Evolutionary conservation across 2,888 invertebrate genomes (phyloP).

Genomic region (Cynaeus angustus): DNA sequence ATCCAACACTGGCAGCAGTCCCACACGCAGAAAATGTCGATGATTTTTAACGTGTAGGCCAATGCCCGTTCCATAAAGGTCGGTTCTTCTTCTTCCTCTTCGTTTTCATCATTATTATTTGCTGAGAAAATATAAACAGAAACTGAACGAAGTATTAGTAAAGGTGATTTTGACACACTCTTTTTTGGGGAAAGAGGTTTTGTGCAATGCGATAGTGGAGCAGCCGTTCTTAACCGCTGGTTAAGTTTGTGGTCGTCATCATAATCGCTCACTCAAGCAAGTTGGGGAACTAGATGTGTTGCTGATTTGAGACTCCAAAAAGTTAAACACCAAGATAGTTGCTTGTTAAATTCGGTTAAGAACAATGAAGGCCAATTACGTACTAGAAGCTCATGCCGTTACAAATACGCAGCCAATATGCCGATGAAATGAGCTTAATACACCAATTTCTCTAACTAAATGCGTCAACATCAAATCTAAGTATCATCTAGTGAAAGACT

Average conservation of each 20-base stretch:
- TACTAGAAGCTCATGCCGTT: constrained; percentile 58
- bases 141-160: constrained; percentile 88
- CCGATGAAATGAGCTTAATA: constrained; percentile 31
- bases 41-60: constrained; percentile 83
- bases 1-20: constrained; percentile 96
- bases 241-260: constrained; percentile 61
- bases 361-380: constrained; percentile 50
- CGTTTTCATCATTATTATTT: constrained; percentile 82
- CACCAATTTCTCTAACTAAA: constrained; percentile 35
- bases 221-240: constrained; percentile 68
- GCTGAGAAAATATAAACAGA: constrained; percentile 98
- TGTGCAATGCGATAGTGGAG: constrained; percentile 67
- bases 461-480: constrained; percentile 34
- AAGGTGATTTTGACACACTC: constrained; percentile 74
- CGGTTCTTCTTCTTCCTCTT: constrained; percentile 85
- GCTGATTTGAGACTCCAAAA: not conserved
- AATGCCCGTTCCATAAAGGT: constrained; percentile 90
- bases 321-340: constrained; percentile 64
- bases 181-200: constrained; percentile 77
- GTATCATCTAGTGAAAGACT: constrained; percentile 22
- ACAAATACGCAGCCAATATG: constrained; percentile 44
- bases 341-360: constrained; percentile 56
- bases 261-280: constrained; percentile 29
- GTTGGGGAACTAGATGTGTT: constrained; percentile 14
- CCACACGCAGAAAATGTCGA: constrained; percentile 97